A percentile compares a stretch with the other conserved stretches of the same genome.
These are phyloP conservation scores for Paramormyrops hopkinsi DNA, from an alignment of 2,797 vertebrate genomes.

Conservation along the genomic window DNA sequence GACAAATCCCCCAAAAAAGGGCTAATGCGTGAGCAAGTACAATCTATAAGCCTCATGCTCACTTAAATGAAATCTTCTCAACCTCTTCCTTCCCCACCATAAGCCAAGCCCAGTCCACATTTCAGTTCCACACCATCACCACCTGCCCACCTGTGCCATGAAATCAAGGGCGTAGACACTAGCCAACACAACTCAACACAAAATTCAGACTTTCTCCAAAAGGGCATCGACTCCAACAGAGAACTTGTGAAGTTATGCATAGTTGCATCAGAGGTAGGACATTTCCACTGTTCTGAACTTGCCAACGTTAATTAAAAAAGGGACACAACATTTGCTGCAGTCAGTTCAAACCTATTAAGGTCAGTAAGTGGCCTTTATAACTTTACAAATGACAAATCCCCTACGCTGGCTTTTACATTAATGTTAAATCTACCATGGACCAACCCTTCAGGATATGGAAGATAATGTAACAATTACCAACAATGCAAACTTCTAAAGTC, in stretches of 20 bases:
- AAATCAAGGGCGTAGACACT: background rate
- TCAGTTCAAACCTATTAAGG: background rate
- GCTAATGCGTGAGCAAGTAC: background rate
- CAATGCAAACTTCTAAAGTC: background rate
- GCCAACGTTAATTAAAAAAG: background rate
- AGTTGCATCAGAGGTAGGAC: background rate
- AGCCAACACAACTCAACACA: background rate
- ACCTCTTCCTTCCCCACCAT: background rate
- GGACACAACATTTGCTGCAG: background rate
- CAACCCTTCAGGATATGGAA: background rate
- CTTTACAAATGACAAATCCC: background rate
- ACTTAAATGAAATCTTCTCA: background rate
- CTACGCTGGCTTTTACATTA: background rate
- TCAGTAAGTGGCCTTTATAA: background rate
- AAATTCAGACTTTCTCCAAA: background rate
- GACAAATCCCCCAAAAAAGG: background rate
- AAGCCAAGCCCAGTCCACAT: background rate
- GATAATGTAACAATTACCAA: background rate
- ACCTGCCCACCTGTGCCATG: background rate
- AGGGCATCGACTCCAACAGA: background rate
- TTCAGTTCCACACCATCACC: background rate
- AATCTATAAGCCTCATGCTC: background rate
- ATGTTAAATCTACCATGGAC: background rate
- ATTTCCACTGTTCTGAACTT: background rate
- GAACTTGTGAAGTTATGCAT: background rate